Percentiles rank a stretch among this genome's conserved stretches.
These are phyloP conservation scores for Brachylomia viminalis DNA, from an alignment of 2,888 invertebrate species.

Conservation along the genomic window DNA sequence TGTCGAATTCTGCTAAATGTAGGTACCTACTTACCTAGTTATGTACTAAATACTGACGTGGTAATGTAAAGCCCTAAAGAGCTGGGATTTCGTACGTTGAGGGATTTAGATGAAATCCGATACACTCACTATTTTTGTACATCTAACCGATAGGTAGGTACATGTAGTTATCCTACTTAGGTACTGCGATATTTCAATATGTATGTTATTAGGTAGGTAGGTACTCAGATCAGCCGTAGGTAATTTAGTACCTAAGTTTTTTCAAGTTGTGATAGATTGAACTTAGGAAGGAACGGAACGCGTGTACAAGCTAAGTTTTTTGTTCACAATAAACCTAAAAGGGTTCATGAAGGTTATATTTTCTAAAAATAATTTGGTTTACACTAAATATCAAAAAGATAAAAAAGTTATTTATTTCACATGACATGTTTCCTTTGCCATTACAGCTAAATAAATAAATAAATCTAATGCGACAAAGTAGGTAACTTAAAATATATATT, in stretches of 20 bases:
- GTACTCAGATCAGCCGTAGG: neutral
- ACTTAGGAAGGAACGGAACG: neutral
- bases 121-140: conserved; percentile 12
- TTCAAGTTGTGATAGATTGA: neutral
- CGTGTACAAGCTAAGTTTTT: neutral
- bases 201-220: neutral
- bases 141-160: neutral
- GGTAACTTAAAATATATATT: no score
- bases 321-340: neutral
- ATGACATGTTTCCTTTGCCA: no score
- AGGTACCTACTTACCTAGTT: neutral
- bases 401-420: no score
- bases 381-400: neutral
- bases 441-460: no score
- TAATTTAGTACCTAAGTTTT: neutral
- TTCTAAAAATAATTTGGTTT: neutral
- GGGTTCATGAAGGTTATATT: neutral
- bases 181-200: neutral
- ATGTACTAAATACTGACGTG: neutral
- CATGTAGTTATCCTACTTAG: neutral
- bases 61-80: conserved; percentile 25
- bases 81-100: conserved; percentile 30
- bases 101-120: conserved; percentile 38
- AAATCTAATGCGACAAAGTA: no score
- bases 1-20: conserved; percentile 5